phyloP scores from a whole-genome alignment of 1,140 invertebrate genomes.

The Pseudobourletiella spinata region DNA sequence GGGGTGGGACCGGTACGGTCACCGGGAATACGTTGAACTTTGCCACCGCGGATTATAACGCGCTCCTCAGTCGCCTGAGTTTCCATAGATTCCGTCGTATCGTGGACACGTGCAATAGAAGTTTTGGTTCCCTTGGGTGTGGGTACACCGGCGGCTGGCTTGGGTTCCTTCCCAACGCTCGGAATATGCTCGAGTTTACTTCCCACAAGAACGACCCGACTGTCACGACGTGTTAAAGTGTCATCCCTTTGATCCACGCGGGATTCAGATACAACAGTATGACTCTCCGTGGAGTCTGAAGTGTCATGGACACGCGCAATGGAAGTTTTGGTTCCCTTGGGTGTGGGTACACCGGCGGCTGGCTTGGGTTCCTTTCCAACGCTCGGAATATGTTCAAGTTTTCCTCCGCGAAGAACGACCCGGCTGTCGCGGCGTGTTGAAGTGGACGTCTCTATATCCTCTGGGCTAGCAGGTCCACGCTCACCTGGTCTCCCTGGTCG shows the following conservation, averaged over 20 bases:
- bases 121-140: neutral
- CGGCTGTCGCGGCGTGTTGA: too few relatives aligned
- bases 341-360: neutral
- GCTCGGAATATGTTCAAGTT: conserved; percentile 14
- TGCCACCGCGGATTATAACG: conserved; percentile 5
- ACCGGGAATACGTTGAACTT: neutral
- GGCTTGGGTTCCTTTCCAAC: neutral
- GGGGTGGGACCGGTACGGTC: neutral
- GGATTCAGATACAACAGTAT: neutral
- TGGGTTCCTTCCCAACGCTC: neutral
- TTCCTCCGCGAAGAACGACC: conserved; percentile 15
- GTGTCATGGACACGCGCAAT: neutral
- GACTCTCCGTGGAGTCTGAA: neutral
- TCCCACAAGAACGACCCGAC: neutral
- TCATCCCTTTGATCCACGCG: neutral
- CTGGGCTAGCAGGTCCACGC: too few relatives aligned
- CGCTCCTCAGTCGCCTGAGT: neutral
- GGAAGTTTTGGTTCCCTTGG: neutral
- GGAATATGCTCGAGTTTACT: neutral
- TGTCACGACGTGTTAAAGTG: neutral
- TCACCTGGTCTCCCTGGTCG: too few relatives aligned
- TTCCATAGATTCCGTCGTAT: too few relatives aligned
- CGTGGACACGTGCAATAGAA: neutral
- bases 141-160: neutral
- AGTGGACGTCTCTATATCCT: too few relatives aligned